Evolutionary conservation across 2,888 invertebrate genomes (phyloP).

Genomic region (Diloba caeruleocephala): DNA sequence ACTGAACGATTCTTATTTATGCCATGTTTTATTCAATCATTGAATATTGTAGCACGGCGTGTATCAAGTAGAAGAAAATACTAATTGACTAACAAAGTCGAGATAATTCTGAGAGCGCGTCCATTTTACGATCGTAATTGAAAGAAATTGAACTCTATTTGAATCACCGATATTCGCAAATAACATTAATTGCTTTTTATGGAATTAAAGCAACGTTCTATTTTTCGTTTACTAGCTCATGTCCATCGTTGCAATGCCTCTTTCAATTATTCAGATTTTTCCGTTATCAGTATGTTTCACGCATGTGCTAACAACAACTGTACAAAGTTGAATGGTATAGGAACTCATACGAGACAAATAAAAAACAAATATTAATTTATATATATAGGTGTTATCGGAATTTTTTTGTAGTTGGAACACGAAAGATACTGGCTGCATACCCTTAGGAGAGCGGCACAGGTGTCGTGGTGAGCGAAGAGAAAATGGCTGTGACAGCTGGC

Average conservation of each 20-base stretch:
- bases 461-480: conserved; percentile 55
- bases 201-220: conserved; percentile 10
- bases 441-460: conserved; percentile 45
- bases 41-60: conserved; percentile 4
- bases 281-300: too few relatives aligned
- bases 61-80: conserved; percentile 20
- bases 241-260: too few relatives aligned
- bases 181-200: conserved; percentile 7
- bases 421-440: conserved; percentile 29
- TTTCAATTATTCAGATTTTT: too few relatives aligned
- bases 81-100: conserved; percentile 15
- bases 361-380: too few relatives aligned
- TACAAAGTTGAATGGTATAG: too few relatives aligned
- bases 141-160: conserved; percentile 6
- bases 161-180: conserved; percentile 6
- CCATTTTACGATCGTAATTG: conserved; percentile 10
- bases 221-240: neutral
- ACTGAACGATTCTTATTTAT: conserved; percentile 16
- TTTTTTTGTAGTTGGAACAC: conserved; percentile 16
- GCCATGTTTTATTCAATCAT: conserved; percentile 13
- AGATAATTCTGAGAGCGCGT: conserved; percentile 2
- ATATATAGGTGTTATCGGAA: conserved; percentile 6
- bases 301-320: too few relatives aligned
- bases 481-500: conserved; percentile 70
- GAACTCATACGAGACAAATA: too few relatives aligned